These are phyloP conservation scores for Pholis gunnellus DNA, from an alignment of 2,113 vertebrate genomes.

Conservation along the genomic window DNA sequence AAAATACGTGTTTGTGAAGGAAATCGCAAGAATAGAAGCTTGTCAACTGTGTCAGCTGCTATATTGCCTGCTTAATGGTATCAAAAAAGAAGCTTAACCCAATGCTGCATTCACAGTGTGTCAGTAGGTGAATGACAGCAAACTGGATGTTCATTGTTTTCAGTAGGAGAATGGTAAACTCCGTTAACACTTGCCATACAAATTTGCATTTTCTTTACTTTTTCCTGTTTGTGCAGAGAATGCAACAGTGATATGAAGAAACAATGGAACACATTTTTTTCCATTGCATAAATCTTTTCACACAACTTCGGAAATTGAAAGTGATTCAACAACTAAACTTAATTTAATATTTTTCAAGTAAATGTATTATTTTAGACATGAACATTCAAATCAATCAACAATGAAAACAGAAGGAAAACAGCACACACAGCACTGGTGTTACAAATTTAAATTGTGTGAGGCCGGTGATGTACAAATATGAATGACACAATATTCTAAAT, in stretches of 20 bases:
- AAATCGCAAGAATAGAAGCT: neutral
- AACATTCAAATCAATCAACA: neutral
- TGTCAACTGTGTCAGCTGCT: neutral
- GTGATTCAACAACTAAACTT: neutral
- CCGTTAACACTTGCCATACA: neutral
- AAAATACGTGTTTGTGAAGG: neutral
- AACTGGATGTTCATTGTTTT: neutral
- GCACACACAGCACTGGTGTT: neutral
- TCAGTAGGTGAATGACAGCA: neutral
- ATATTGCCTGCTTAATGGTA: neutral
- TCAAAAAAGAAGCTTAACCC: neutral
- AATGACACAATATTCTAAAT: neutral
- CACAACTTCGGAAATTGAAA: neutral
- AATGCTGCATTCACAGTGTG: neutral
- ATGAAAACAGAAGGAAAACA: neutral
- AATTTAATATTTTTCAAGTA: no score
- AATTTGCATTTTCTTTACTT: neutral
- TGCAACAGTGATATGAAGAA: neutral
- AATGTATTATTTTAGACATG: no score
- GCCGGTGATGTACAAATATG: neutral
- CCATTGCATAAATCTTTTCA: neutral
- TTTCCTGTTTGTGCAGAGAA: neutral
- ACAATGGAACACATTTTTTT: neutral
- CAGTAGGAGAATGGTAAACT: conserved; percentile 3
- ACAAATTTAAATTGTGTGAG: neutral